Evolutionary conservation across 2,888 invertebrate genomes (phyloP).

Genomic region (Nebria salina): DNA sequence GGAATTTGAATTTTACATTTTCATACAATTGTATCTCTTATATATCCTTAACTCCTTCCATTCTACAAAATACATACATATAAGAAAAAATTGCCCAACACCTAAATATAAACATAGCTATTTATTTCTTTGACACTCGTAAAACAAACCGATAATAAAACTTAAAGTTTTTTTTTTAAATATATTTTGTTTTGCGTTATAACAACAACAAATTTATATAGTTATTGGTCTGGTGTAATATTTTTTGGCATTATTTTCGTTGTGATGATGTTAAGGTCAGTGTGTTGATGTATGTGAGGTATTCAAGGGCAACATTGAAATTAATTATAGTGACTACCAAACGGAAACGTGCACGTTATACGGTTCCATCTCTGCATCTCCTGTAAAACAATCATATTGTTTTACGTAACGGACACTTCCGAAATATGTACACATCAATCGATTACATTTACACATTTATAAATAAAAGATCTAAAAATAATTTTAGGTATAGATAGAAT

Average conservation of each 20-base stretch:
- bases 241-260: background rate
- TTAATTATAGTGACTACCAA: background rate
- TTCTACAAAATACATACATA: too few relatives aligned
- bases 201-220: background rate
- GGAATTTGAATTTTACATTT: too few relatives aligned
- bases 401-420: background rate
- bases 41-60: too few relatives aligned
- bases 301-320: constrained; percentile 1
- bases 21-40: too few relatives aligned
- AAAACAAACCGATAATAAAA: too few relatives aligned
- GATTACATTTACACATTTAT: background rate
- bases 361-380: background rate
- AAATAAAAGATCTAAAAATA: background rate
- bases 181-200: background rate
- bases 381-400: background rate
- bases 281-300: background rate
- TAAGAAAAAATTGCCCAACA: too few relatives aligned
- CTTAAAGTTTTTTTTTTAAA: too few relatives aligned
- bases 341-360: background rate
- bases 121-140: too few relatives aligned
- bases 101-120: too few relatives aligned
- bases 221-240: background rate
- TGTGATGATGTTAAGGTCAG: background rate
- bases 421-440: background rate
- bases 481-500: background rate